Percentiles rank a stretch among this genome's conserved stretches.
These are phyloP conservation scores for Phainopepla nitens DNA, from an alignment of 2,113 vertebrate genomes.

Conservation along the genomic window DNA sequence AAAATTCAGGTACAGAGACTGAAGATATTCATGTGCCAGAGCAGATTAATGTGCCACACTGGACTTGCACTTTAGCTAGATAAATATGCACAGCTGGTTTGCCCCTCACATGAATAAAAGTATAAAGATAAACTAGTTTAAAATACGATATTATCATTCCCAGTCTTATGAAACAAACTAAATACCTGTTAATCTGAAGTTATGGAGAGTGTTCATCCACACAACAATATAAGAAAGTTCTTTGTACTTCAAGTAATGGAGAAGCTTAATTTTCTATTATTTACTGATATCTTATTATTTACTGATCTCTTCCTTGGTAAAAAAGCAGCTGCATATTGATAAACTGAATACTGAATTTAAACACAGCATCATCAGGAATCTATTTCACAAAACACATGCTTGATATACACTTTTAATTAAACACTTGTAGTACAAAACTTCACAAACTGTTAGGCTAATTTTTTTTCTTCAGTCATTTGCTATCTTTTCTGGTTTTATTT, in stretches of 20 bases:
- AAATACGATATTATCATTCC: neutral
- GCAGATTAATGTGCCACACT: neutral
- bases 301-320: neutral
- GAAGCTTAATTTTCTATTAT: neutral
- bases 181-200: neutral
- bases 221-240: neutral
- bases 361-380: neutral
- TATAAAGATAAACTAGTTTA: neutral
- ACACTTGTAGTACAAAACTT: neutral
- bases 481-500: neutral
- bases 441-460: neutral
- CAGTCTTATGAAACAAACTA: neutral
- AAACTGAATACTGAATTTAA: neutral
- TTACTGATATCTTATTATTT: neutral
- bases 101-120: neutral
- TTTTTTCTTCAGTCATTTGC: neutral
- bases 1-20: neutral
- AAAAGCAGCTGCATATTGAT: neutral
- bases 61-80: neutral
- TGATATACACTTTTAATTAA: neutral
- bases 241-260: neutral
- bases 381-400: neutral
- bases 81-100: neutral
- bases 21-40: neutral
- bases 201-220: neutral